Evolutionary conservation across 2,797 vertebrate genomes (phyloP), one percentile per base, ranked within the genome.

Genomic region (Odontamblyopus rebecca): DNA sequence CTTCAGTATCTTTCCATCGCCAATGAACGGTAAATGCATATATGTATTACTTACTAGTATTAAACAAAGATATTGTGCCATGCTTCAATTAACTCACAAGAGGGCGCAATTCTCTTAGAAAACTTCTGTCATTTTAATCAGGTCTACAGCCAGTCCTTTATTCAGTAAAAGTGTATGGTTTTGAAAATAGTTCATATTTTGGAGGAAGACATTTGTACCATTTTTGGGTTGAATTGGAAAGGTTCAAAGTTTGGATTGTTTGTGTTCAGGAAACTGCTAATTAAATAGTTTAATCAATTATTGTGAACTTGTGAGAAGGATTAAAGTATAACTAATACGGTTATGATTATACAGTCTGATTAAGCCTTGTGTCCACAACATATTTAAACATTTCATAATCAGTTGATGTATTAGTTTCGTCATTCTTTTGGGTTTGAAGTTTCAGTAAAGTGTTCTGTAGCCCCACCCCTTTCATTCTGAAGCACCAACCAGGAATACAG

Each of bases 401-500:
- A 53, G 16, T 6, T 18, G 15, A 51, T 51, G 15, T 16, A 61
- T 16, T 30, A 18, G 59, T 61, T 61, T 61, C 27, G 19, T 61
- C 59, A 32, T 26, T 57, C 54, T 26, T 29, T 38, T 62, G 8
- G n/a, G 32, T 62, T 62, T 35, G 61, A 62, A 62, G 61, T 62
- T 62, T 72, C 7, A 51, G 2, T 15, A n/a, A 6, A 50, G 71
- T 66, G 3, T 6, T 74, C 57, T 68, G 41, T 71, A 38, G 72
- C 60, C 73, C 84, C 88, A 82, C 86, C 85, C 82, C 82, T 82
- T 79, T 59, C 67, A 9, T 56, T 70, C 51, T 51, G 74, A 77
- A 71, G 29, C 19, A 60, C 64, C 71, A 23, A 93, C 93, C 83
- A 78, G 93, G 71, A 83, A 83, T 87, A 93, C 93, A 81, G 93